Percentiles rank a stretch among this genome's conserved stretches.
These are phyloP conservation scores for Noctua pronuba DNA, from an alignment of 2,888 invertebrate species.

Conservation along the genomic window DNA sequence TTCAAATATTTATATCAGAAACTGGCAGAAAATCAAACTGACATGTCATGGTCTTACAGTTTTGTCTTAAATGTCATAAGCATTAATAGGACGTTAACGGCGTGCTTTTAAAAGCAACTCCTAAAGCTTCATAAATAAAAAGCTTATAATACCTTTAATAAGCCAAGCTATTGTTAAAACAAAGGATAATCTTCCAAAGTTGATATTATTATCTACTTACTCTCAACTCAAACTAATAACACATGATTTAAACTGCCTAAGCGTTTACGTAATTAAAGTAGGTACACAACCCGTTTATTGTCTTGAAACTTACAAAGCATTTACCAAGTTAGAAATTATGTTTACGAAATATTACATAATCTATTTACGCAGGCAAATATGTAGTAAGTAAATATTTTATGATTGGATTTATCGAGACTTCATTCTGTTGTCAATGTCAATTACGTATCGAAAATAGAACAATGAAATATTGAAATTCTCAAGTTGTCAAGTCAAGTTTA, in stretches of 20 bases:
- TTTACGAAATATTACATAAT: slow-evolving; percentile 37
- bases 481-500: not conserved
- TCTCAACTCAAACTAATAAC: slow-evolving; percentile 25
- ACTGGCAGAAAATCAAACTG: not conserved
- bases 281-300: slow-evolving; percentile 20
- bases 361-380: slow-evolving; percentile 22
- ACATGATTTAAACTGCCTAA: slow-evolving; percentile 26
- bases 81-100: not conserved
- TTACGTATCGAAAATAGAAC: slow-evolving; percentile 22
- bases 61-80: not conserved
- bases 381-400: slow-evolving; percentile 5
- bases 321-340: slow-evolving; percentile 22
- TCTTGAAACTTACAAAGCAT: slow-evolving; percentile 34
- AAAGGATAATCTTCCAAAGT: not conserved
- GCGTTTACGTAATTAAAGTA: slow-evolving; percentile 40
- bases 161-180: not conserved
- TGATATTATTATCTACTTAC: slow-evolving; percentile 8
- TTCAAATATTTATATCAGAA: not conserved
- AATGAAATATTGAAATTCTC: slow-evolving; percentile 5
- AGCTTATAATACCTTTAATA: not conserved
- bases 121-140: not conserved
- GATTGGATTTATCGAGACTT: slow-evolving; percentile 11
- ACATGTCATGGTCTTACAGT: not conserved
- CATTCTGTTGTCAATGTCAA: slow-evolving; percentile 9
- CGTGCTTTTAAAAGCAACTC: not conserved